phyloP scores from a whole-genome alignment of 2,113 vertebrate species.

The Poeciliopsis turrubarensis region DNA sequence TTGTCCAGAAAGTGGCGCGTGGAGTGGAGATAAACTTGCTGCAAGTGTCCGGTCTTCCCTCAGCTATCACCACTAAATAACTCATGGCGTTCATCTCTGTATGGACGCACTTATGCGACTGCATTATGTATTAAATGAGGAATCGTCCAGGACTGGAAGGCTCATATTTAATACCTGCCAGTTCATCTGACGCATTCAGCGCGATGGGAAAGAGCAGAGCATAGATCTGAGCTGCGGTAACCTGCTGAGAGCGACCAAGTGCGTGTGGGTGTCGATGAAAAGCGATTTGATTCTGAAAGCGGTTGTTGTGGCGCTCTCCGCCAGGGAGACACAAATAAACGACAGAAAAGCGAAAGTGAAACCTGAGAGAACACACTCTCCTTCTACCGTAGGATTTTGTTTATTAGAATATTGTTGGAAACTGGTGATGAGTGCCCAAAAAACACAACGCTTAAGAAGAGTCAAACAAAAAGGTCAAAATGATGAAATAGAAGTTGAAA shows the following conservation, averaged over 20 bases:
- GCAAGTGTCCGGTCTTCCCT: conserved; percentile 34
- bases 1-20: conserved; percentile 19
- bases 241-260: conserved; percentile 37
- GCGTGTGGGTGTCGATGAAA: conserved; percentile 43
- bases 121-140: conserved; percentile 23
- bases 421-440: neutral
- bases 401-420: too few relatives aligned
- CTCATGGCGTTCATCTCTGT: conserved; percentile 24
- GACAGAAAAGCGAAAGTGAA: conserved; percentile 12
- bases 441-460: neutral
- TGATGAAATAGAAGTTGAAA: too few relatives aligned
- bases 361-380: neutral
- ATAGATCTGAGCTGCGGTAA: conserved; percentile 28
- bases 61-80: conserved; percentile 44
- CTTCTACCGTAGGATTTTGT: too few relatives aligned
- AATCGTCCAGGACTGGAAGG: conserved; percentile 36
- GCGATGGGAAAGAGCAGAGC: conserved; percentile 30
- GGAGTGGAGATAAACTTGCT: conserved; percentile 6
- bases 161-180: conserved; percentile 53
- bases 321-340: conserved; percentile 18
- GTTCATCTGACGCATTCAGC: conserved; percentile 35
- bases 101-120: conserved; percentile 11
- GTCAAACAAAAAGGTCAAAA: too few relatives aligned
- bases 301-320: conserved; percentile 37
- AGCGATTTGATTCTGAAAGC: conserved; percentile 31